Conservation (phyloP, 2,888 invertebrate species). For the Exocentrus adspersus region DNA sequence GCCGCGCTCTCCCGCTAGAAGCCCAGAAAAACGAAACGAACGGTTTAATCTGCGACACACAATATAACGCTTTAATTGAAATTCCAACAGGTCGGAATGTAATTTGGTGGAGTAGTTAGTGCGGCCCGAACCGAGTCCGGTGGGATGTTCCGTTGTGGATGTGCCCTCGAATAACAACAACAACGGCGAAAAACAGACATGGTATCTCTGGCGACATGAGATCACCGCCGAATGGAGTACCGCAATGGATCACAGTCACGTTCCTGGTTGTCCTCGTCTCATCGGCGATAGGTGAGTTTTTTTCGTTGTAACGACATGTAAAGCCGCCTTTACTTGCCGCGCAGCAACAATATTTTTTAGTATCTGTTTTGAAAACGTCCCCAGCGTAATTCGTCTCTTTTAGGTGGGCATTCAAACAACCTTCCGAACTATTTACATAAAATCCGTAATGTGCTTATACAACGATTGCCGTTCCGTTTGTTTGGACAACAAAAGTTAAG, state of each 20-base stretch:
- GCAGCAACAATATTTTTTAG: no score
- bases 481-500: constrained; percentile 40
- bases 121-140: constrained; percentile 29
- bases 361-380: no score
- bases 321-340: no score
- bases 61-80: constrained; percentile 42
- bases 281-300: constrained; percentile 57
- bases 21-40: constrained; percentile 31
- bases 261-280: constrained; percentile 55
- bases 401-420: not conserved
- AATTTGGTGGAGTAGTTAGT: constrained; percentile 44
- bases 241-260: constrained; percentile 59
- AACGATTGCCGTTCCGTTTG: constrained; percentile 20
- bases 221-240: constrained; percentile 55
- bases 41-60: constrained; percentile 39
- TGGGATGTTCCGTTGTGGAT: constrained; percentile 50
- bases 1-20: constrained; percentile 19
- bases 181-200: constrained; percentile 57
- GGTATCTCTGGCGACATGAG: constrained; percentile 61
- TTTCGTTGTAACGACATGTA: no score
- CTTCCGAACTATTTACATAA: constrained; percentile 10
- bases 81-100: constrained; percentile 50
- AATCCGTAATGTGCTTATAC: constrained; percentile 10
- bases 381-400: not conserved
- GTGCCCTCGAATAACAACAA: constrained; percentile 50